Conservation (phyloP, 2,888 invertebrate genomes). For the Conchocele bisecta region DNA sequence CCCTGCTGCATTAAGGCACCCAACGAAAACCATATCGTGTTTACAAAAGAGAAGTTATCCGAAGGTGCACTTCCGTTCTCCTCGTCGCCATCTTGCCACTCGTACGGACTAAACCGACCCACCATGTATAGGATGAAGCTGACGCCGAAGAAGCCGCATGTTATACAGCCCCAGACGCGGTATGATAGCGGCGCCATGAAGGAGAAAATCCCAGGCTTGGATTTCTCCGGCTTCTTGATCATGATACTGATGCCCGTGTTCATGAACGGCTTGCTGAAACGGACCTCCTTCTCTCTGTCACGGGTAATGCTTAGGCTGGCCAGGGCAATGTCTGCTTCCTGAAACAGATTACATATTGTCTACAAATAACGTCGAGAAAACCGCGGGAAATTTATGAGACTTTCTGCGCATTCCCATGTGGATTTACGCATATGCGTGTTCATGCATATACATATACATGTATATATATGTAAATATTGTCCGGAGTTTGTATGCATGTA, state of each 20-base stretch:
- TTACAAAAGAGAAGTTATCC: constrained; percentile 92
- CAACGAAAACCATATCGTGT: constrained; percentile 98
- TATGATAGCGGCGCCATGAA: constrained; percentile 98
- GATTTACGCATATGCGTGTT: no score
- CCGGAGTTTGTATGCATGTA: no score
- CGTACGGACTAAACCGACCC: constrained; percentile 97
- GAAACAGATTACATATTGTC: no score
- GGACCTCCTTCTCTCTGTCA: constrained; percentile 95
- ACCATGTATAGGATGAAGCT: constrained; percentile 99
- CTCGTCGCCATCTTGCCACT: constrained; percentile 89
- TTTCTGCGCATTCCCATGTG: no score
- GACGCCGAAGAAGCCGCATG: constrained; percentile 96
- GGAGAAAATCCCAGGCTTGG: constrained; percentile 97
- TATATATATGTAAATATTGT: no score
- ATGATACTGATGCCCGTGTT: constrained; percentile 97
- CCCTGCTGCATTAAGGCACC: constrained; percentile 99
- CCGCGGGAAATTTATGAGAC: no score
- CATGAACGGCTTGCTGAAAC: constrained; percentile 99
- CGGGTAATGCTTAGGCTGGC: constrained; percentile 97
- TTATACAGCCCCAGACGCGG: constrained; percentile 96
- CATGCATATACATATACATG: no score
- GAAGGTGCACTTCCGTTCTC: constrained; percentile 64
- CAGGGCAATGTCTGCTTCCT: constrained; percentile 96
- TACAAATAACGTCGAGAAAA: no score
- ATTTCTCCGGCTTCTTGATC: constrained; percentile 95